phyloP scores from a whole-genome alignment of 2,797 vertebrate genomes.

The Alectoris magna region DNA sequence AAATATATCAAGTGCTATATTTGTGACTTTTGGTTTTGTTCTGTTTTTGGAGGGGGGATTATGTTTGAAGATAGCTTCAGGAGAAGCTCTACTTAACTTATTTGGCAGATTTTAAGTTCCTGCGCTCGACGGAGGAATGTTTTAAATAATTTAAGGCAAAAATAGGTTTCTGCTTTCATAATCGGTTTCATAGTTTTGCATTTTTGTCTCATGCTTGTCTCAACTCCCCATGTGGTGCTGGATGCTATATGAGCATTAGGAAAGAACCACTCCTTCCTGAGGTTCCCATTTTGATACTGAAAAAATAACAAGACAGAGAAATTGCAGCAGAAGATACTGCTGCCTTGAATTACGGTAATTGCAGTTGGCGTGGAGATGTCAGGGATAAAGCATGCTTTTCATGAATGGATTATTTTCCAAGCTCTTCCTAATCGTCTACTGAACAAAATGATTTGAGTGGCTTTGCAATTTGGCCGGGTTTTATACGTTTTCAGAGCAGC shows the following conservation, averaged over 20 bases:
- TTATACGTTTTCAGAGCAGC: not conserved
- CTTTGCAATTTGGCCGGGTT: not conserved
- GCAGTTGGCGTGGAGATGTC: not conserved
- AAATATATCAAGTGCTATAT: not conserved
- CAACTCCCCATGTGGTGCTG: fast-evolving
- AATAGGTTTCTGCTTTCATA: not conserved
- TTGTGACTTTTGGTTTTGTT: not conserved
- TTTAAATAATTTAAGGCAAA: not conserved
- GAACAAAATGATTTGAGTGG: not conserved
- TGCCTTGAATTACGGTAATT: not conserved
- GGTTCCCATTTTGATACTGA: not conserved
- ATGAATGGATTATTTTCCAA: not conserved
- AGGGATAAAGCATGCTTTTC: not conserved
- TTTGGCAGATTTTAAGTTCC: not conserved
- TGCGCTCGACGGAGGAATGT: fast-evolving
- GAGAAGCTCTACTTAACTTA: not conserved
- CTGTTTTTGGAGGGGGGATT: not conserved
- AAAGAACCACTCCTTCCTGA: not conserved
- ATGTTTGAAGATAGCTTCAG: not conserved
- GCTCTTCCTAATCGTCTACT: not conserved
- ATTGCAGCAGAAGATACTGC: not conserved
- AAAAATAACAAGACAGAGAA: not conserved
- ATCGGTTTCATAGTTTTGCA: not conserved
- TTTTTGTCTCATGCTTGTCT: not conserved
- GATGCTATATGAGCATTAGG: not conserved